Evolutionary conservation across 2,888 invertebrate genomes (phyloP).

Genomic region (Pristionchus japonicus): DNA sequence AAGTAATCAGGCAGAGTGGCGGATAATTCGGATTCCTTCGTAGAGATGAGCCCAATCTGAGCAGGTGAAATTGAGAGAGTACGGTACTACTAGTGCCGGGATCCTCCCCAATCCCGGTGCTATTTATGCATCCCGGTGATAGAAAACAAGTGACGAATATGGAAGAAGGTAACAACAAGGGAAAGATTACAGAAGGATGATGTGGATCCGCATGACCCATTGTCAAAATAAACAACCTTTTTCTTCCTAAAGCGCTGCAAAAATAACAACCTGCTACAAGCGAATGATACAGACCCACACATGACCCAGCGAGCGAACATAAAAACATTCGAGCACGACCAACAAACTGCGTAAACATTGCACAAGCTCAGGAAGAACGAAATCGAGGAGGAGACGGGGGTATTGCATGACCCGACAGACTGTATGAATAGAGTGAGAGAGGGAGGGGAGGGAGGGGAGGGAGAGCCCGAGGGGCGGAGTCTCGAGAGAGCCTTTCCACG

Average conservation of each 20-base stretch:
- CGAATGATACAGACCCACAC: too few species aligned
- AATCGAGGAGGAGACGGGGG: background rate
- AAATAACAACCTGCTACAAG: too few species aligned
- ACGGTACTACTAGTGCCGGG: constrained; percentile 6
- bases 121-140: background rate
- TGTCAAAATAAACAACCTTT: too few species aligned
- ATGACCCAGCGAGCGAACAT: background rate
- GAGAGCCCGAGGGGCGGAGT: background rate
- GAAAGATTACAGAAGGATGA: background rate
- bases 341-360: background rate
- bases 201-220: too few species aligned
- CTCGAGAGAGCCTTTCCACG: background rate
- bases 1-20: background rate
- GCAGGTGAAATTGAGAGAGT: too few species aligned
- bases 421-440: background rate
- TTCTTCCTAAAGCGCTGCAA: too few species aligned
- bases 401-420: constrained; percentile 34
- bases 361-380: constrained; percentile 5
- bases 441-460: background rate
- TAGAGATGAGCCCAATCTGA: too few species aligned
- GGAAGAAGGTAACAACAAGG: background rate
- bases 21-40: constrained; percentile 8
- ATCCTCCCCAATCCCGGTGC: background rate
- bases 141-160: constrained; percentile 26
- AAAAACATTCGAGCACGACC: background rate